Conservation (phyloP, 2,888 invertebrate species). For the Cephus pygmeus region DNA sequence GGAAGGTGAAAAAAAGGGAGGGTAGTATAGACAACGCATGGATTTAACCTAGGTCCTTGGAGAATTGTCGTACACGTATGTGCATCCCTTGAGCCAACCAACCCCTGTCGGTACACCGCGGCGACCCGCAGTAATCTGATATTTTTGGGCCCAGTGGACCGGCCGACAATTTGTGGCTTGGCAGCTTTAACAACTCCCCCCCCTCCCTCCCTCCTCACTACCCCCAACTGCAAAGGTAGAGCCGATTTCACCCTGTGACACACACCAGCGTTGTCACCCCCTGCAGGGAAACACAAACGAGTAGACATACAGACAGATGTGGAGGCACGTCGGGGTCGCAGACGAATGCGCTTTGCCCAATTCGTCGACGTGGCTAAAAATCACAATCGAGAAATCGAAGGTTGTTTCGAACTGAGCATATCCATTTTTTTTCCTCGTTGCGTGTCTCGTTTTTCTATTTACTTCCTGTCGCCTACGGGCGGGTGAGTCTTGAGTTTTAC, state of each 20-base stretch:
- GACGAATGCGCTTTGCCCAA: not conserved
- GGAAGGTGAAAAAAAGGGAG: not conserved
- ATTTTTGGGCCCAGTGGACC: conserved; percentile 33
- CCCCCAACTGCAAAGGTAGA: not conserved
- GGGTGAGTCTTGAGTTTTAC: not conserved
- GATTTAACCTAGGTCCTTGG: not conserved
- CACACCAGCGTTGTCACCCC: not conserved
- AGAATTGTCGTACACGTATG: conserved; percentile 6
- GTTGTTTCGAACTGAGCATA: not conserved
- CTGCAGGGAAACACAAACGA: not conserved
- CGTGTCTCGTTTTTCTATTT: too few species aligned
- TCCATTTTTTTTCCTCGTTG: not conserved
- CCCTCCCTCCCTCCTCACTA: too few species aligned
- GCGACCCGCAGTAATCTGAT: conserved; percentile 39
- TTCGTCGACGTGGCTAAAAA: not conserved
- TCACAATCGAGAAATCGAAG: not conserved
- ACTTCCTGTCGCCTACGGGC: too few species aligned
- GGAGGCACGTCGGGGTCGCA: not conserved
- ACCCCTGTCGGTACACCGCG: conserved; percentile 2
- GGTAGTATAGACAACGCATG: not conserved
- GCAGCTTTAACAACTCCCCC: conserved; percentile 16
- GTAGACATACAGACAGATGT: not conserved
- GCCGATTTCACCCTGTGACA: not conserved
- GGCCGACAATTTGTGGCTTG: conserved; percentile 28
- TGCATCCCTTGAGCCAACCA: conserved; percentile 17